phyloP scores from a whole-genome alignment of 2,888 invertebrate genomes.

The Micoletzkya japonica region DNA sequence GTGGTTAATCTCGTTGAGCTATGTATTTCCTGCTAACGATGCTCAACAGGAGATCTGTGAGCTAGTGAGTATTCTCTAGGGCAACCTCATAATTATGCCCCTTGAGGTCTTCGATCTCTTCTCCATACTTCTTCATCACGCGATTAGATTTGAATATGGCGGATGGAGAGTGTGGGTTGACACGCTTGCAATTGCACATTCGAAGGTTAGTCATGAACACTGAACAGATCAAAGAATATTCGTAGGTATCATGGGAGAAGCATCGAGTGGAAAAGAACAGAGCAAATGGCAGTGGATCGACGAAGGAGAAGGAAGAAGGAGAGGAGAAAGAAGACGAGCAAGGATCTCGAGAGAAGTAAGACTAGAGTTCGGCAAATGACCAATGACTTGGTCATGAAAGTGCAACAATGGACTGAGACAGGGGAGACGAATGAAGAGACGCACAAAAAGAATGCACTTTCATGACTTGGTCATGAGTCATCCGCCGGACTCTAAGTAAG shows the following conservation, averaged over 20 bases:
- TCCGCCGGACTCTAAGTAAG: too few species aligned
- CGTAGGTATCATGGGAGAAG: conserved; percentile 91
- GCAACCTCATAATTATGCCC: background rate
- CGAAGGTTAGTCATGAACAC: conserved; percentile 75
- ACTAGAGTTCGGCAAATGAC: conserved; percentile 18
- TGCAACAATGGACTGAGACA: too few species aligned
- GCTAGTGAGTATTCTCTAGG: conserved; percentile 14
- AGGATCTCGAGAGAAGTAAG: conserved; percentile 14
- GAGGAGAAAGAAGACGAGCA: background rate
- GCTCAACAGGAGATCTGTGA: conserved; percentile 36
- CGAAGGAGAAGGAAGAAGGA: background rate
- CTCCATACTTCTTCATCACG: conserved; percentile 94
- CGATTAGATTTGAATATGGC: conserved; percentile 97
- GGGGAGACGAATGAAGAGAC: too few species aligned
- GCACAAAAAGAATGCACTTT: too few species aligned
- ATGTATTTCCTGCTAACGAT: conserved; percentile 83
- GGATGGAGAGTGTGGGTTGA: conserved; percentile 99
- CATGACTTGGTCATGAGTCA: too few species aligned
- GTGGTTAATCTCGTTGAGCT: conserved; percentile 93
- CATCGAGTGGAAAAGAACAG: conserved; percentile 97
- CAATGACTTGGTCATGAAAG: conserved; percentile 23
- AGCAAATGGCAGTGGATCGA: conserved; percentile 68
- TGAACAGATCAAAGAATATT: conserved; percentile 22
- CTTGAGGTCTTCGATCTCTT: conserved; percentile 85
- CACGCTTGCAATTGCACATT: conserved; percentile 96